These are phyloP conservation scores for Parnassius glacialis DNA, from an alignment of 2,888 invertebrate species.

Conservation along the genomic window DNA sequence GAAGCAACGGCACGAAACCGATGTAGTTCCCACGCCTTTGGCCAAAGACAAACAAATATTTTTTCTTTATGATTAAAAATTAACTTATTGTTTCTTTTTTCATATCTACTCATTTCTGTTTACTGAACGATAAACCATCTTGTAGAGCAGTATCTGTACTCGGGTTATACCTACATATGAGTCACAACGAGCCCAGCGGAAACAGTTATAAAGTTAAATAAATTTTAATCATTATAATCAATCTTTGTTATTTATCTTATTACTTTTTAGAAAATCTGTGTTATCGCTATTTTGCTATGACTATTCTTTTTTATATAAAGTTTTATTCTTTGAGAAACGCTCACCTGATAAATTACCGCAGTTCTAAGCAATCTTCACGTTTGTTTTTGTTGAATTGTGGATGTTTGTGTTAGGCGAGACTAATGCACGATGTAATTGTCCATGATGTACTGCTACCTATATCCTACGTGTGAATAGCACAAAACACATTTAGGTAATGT, in stretches of 20 bases:
- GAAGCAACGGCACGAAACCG: constrained; percentile 49
- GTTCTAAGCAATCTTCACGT: constrained; percentile 69
- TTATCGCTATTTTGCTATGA: neutral
- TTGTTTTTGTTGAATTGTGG: constrained; percentile 76
- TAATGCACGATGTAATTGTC: constrained; percentile 65
- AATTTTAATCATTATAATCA: neutral
- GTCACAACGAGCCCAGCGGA: neutral
- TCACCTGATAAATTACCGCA: constrained; percentile 74
- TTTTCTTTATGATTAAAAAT: neutral
- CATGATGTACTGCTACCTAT: constrained; percentile 28
- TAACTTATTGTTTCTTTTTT: no score
- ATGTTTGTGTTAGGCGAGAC: constrained; percentile 64
- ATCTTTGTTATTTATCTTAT: neutral
- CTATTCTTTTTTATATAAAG: constrained; percentile 11
- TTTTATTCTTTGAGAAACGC: constrained; percentile 52
- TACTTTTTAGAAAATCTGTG: neutral
- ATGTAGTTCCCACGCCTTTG: constrained; percentile 67
- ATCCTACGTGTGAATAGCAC: constrained; percentile 6
- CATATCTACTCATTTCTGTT: no score
- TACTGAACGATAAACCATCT: no score
- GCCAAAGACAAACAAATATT: constrained; percentile 49
- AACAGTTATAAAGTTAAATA: no score
- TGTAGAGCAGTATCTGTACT: neutral
- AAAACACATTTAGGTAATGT: neutral
- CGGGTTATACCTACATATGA: neutral